Conservation (phyloP, 2,888 invertebrate genomes). For the Asteroscopus sphinx region DNA sequence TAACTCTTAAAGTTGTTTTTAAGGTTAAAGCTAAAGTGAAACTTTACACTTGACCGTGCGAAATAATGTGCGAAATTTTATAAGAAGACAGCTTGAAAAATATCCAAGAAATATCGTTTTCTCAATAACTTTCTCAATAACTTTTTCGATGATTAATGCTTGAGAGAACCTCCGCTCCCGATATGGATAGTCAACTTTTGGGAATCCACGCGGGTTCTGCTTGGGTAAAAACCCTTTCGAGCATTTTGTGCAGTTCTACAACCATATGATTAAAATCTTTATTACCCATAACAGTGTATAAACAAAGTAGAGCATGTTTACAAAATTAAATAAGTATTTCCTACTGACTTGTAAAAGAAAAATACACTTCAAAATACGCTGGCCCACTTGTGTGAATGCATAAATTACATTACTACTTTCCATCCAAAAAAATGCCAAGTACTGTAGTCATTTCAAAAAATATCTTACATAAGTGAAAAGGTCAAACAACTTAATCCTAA, state of each 20-base stretch:
- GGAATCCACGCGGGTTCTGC: conserved; percentile 18
- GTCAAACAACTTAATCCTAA: conserved; percentile 8
- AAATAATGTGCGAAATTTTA: conserved; percentile 23
- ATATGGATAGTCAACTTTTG: conserved; percentile 49
- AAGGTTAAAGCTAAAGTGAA: conserved; percentile 1
- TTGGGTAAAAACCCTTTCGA: conserved; percentile 30
- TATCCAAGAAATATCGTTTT: conserved; percentile 28
- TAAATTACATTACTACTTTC: background rate
- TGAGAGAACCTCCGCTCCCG: conserved; percentile 30
- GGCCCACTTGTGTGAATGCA: background rate
- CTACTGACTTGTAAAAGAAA: background rate
- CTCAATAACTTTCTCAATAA: conserved; percentile 52
- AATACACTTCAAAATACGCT: background rate
- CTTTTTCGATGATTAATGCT: conserved; percentile 38
- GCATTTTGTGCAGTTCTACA: conserved; percentile 15
- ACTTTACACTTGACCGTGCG: conserved; percentile 8
- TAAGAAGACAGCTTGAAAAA: conserved; percentile 25
- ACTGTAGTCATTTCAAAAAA: no score
- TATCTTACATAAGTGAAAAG: conserved; percentile 3
- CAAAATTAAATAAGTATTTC: background rate
- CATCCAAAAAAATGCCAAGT: conserved; percentile 13
- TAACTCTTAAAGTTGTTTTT: background rate
- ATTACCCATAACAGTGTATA: background rate
- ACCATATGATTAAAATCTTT: conserved; percentile 28
- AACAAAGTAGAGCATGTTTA: conserved; percentile 6